phyloP scores from a whole-genome alignment of 2,888 invertebrate species.

The Tiliacea citrago region DNA sequence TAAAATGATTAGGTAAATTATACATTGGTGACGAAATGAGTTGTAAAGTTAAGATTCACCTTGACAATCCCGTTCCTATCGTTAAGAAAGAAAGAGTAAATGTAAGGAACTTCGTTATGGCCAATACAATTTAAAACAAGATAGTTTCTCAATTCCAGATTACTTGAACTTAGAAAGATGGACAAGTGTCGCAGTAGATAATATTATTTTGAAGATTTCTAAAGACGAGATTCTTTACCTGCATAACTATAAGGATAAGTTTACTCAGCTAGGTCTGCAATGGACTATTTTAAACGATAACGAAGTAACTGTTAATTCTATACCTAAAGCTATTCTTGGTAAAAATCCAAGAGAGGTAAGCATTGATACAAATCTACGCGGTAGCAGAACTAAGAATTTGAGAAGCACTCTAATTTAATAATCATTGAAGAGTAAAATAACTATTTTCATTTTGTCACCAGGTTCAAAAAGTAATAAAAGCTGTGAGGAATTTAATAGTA shows the following conservation, averaged over 20 bases:
- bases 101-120: background rate
- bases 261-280: slow-evolving; percentile 91
- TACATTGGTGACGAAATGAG: too few relatives aligned
- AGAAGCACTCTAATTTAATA: background rate
- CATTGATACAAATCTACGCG: slow-evolving; percentile 5
- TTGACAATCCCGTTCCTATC: too few relatives aligned
- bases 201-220: slow-evolving; percentile 76
- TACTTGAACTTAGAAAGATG: slow-evolving; percentile 84
- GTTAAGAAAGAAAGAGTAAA: background rate
- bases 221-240: slow-evolving; percentile 89
- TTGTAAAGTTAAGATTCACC: background rate
- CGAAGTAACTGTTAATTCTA: slow-evolving; percentile 85
- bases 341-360: slow-evolving; percentile 90
- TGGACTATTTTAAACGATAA: slow-evolving; percentile 83
- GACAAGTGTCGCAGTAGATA: slow-evolving; percentile 77
- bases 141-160: slow-evolving; percentile 75
- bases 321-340: slow-evolving; percentile 92
- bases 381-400: background rate
- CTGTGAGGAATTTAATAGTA: slow-evolving; percentile 88
- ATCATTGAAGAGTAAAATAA: background rate
- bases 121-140: background rate
- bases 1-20: background rate
- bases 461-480: slow-evolving; percentile 82
- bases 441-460: slow-evolving; percentile 58
- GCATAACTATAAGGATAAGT: slow-evolving; percentile 88